Evolutionary conservation across 2,888 invertebrate genomes (phyloP).

Genomic region (Thelaira solivaga): DNA sequence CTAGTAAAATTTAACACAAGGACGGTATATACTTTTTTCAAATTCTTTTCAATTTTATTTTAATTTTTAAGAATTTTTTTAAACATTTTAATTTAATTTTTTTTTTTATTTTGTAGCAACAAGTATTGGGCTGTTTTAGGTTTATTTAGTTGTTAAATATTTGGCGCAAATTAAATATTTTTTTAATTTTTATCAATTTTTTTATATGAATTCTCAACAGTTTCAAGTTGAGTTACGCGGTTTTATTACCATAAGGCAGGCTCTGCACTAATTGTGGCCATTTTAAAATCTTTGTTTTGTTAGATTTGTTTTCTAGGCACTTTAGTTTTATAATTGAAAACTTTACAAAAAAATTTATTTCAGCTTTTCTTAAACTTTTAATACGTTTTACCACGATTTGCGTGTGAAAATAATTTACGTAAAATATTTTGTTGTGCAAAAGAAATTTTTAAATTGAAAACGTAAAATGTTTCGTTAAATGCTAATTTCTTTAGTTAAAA

Average conservation of each 20-base stretch:
- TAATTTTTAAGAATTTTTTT: background rate
- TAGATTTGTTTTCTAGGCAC: constrained; percentile 36
- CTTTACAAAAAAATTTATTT: background rate
- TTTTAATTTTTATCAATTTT: background rate
- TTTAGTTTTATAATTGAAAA: constrained; percentile 32
- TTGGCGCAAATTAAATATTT: constrained; percentile 27
- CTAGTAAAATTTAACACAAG: background rate
- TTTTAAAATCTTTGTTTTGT: background rate
- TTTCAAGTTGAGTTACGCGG: constrained; percentile 9
- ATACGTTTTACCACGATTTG: too few species aligned
- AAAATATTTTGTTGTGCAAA: constrained; percentile 41
- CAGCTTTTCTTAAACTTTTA: background rate
- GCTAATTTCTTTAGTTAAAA: constrained; percentile 33
- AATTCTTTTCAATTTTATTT: background rate
- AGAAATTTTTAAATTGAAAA: constrained; percentile 20
- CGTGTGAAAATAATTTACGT: constrained; percentile 46
- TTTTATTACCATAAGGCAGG: constrained; percentile 10
- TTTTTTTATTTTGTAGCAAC: background rate
- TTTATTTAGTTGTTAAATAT: constrained; percentile 15
- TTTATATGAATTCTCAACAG: background rate
- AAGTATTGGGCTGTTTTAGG: too few species aligned
- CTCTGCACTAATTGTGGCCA: background rate
- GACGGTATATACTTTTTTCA: background rate
- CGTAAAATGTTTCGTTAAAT: constrained; percentile 42
- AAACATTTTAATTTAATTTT: constrained; percentile 1